Conservation (phyloP, 2,113 vertebrate genomes). For the Grus americana region DNA sequence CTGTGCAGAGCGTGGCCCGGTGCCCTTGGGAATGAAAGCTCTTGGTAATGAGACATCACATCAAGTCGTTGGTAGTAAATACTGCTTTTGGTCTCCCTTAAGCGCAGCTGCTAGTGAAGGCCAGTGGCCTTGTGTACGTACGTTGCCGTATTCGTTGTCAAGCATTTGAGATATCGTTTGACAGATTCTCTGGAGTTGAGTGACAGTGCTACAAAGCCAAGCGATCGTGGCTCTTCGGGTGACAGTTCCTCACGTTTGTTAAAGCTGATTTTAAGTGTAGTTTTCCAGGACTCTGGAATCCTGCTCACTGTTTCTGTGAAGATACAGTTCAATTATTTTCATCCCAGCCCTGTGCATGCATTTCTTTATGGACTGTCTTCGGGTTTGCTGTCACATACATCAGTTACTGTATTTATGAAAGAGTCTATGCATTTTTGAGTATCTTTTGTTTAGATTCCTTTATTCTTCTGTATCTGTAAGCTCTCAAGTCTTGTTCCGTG, state of each 20-base stretch:
- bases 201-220: not conserved
- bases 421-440: not conserved
- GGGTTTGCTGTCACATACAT: not conserved
- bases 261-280: not conserved
- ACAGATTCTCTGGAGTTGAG: not conserved
- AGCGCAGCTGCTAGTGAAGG: not conserved
- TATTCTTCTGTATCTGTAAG: not conserved
- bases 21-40: not conserved
- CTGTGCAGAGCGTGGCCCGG: not conserved
- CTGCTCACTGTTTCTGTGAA: not conserved
- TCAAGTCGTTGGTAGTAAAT: rapidly evolving
- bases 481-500: not conserved
- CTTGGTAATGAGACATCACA: rapidly evolving
- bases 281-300: not conserved
- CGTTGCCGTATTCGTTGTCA: not conserved
- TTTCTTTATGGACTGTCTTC: not conserved
- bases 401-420: not conserved
- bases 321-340: not conserved
- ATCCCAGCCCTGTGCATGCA: rapidly evolving
- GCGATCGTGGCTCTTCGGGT: not conserved
- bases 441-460: not conserved
- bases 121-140: rapidly evolving
- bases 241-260: not conserved
- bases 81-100: not conserved
- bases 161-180: not conserved